These are phyloP conservation scores for Dynastes hyllus DNA, from an alignment of 2,888 invertebrate species.

Conservation along the genomic window DNA sequence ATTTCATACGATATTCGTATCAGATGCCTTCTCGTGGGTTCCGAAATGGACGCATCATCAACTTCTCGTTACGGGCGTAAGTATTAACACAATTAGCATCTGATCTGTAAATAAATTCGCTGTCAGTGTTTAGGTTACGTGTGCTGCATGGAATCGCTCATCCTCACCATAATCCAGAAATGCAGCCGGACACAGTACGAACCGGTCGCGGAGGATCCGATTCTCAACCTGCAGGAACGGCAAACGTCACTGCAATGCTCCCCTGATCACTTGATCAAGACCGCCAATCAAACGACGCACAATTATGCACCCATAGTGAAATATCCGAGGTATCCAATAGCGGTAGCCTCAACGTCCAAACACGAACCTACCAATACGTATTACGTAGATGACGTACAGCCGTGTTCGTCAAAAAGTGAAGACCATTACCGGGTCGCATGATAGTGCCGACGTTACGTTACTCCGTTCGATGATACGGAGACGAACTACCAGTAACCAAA, in stretches of 20 bases:
- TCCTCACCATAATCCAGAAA: conserved; percentile 75
- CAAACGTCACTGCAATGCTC: conserved; percentile 66
- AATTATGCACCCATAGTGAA: conserved; percentile 69
- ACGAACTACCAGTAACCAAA: conserved; percentile 23
- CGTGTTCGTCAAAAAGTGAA: conserved; percentile 71
- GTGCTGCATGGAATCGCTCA: conserved; percentile 76
- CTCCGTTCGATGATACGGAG: conserved; percentile 25
- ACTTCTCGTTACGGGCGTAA: conserved; percentile 78
- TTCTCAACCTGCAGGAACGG: conserved; percentile 73
- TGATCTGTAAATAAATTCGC: background rate
- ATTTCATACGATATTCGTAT: conserved; percentile 80
- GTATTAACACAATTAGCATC: conserved; percentile 55
- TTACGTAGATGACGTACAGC: conserved; percentile 71
- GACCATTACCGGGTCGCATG: conserved; percentile 69
- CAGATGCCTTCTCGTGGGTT: conserved; percentile 80
- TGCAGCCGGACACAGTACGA: conserved; percentile 76
- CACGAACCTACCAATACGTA: conserved; percentile 60
- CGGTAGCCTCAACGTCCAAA: conserved; percentile 73
- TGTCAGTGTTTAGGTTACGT: conserved; percentile 77
- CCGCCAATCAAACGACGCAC: conserved; percentile 68
- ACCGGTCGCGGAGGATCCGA: conserved; percentile 78
- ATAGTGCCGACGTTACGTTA: conserved; percentile 60
- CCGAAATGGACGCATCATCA: conserved; percentile 83
- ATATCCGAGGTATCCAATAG: conserved; percentile 61
- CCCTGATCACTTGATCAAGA: conserved; percentile 63